phyloP scores from a whole-genome alignment of 1,140 invertebrate genomes.

The Psix sp. region DNA sequence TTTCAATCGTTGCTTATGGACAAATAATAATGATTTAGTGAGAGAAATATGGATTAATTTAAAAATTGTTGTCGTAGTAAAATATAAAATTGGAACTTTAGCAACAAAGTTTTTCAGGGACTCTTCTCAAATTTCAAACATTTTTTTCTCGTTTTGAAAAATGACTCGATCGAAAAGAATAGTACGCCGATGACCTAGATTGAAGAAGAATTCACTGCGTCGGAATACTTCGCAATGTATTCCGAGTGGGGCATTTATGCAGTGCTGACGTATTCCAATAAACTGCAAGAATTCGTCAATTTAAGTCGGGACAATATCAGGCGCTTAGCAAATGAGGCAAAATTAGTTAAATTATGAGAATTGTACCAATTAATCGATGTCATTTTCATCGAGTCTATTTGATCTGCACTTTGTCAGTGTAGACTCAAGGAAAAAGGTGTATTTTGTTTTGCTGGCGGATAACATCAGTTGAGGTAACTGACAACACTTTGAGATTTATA shows the following conservation, averaged over 20 bases:
- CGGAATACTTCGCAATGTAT: conserved; percentile 51
- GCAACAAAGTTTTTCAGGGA: no score
- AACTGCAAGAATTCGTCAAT: conserved; percentile 47
- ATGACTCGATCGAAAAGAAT: conserved; percentile 11
- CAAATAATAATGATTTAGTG: no score
- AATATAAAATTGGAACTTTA: no score
- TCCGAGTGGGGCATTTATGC: conserved; percentile 34
- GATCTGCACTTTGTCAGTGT: no score
- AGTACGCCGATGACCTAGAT: conserved; percentile 48
- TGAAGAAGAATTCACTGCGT: conserved; percentile 34
- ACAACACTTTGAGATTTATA: no score
- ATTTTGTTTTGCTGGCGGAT: no score
- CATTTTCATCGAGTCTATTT: not conserved
- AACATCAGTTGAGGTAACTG: no score
- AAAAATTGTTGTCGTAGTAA: no score
- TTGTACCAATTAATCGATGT: conserved; percentile 6
- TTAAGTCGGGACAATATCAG: conserved; percentile 27
- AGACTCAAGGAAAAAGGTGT: no score
- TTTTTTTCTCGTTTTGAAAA: not conserved
- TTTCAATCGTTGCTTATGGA: no score
- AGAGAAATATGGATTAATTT: no score
- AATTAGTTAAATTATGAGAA: conserved; percentile 25
- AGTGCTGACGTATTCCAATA: conserved; percentile 55
- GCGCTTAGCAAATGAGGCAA: conserved; percentile 11
- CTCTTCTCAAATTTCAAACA: no score